Evolutionary conservation across 2,113 vertebrate species (phyloP), one percentile per base, ranked within the genome.

Genomic region (Chaetorhynchus papuensis): DNA sequence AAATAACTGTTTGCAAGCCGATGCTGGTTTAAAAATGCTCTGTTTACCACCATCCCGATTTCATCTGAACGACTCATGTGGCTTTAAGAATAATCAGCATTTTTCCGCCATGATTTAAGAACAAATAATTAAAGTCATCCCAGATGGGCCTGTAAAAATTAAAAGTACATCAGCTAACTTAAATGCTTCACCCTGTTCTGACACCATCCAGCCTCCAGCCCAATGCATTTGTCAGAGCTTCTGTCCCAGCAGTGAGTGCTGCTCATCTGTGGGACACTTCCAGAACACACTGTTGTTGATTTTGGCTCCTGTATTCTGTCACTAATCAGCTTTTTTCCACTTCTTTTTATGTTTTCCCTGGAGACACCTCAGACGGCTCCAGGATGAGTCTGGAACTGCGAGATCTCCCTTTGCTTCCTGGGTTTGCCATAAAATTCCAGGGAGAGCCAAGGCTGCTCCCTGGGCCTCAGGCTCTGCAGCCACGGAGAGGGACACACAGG

Each of bases 91-190:
- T 89, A 89, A 96, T 89, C 76, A 89, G 89, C 93, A 88, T 96
- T 97, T 96, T 94, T 97, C 83, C 77, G 71, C 56, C 77, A 56
- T 94, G 92, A 96, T 96, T 94, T 97, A 94, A 95, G 93, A 94
- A 96, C 72, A 95, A 96, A 96, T 96, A 95, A 96, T 97, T 94
- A 91, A 97, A 97, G 88, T 83, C 86, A 96, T 89, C 92, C 86
- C 77, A 95, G 78, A 96, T 91, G 93, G 74, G 87, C 95, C 84
- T 91, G 94, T 95, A 95, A 96, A 97, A 94, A 93, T 94, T 94
- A 90, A 66, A 93, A 96, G 92, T 77, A 92, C 87, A 94, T 94
- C 84, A 95, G 35, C 75, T 76, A 57, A 95, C 59, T 79, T 77
- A 80, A 93, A 41, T 47, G 80, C 70, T 95, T 96, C 71, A 80